A percentile compares a stretch with the other conserved stretches of the same genome.
These are phyloP conservation scores for Mormyrus proboscirostris DNA, from an alignment of 2,797 vertebrate species.

Conservation along the genomic window DNA sequence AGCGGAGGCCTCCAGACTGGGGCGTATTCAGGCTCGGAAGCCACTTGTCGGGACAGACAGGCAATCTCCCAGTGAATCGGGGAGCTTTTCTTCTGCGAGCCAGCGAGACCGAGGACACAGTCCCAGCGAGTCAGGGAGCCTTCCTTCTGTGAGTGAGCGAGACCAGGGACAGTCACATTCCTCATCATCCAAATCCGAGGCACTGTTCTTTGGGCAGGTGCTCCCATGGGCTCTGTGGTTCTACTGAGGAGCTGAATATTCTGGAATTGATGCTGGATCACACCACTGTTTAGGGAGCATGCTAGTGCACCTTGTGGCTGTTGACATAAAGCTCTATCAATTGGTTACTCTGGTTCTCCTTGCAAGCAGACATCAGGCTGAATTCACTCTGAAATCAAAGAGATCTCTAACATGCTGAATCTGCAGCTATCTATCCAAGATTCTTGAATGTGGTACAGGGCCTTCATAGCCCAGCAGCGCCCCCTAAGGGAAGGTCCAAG, in stretches of 20 bases:
- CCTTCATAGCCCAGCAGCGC: not conserved
- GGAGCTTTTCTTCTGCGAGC: constrained; percentile 25
- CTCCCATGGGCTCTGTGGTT: no score
- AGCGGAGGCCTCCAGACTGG: constrained; percentile 17
- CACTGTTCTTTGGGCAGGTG: no score
- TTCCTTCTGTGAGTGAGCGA: constrained; percentile 23
- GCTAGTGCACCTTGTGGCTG: not conserved
- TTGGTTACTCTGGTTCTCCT: not conserved
- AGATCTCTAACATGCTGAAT: not conserved
- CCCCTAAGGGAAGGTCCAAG: constrained; percentile 25
- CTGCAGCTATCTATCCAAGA: not conserved
- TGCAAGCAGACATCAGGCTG: not conserved
- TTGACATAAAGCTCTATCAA: not conserved
- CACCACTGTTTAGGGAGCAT: no score
- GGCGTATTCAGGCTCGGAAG: constrained; percentile 18
- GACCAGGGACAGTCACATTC: not conserved
- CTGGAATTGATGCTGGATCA: not conserved
- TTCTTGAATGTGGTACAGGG: not conserved
- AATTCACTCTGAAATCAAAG: not conserved
- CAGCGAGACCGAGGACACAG: not conserved
- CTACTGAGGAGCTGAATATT: not conserved
- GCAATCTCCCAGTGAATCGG: constrained; percentile 39
- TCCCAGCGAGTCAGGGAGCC: constrained; percentile 40
- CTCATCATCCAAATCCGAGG: no score
- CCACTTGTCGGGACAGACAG: constrained; percentile 20